These are phyloP conservation scores for Maccullochella peelii DNA, from an alignment of 2,113 vertebrate species.

Conservation along the genomic window DNA sequence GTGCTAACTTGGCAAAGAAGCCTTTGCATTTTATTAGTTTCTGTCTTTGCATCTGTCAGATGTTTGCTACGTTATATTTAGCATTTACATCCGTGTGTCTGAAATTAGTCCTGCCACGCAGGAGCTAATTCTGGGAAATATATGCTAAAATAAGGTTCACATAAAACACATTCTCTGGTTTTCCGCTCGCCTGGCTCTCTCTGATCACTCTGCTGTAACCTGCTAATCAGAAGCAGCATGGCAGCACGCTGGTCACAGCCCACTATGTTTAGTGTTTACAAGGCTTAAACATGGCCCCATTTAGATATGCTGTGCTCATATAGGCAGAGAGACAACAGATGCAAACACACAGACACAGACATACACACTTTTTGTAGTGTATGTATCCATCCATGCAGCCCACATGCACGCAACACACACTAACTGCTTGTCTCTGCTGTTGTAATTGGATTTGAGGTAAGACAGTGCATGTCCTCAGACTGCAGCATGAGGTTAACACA, in stretches of 20 bases:
- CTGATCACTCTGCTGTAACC: conserved; percentile 72
- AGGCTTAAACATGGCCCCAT: conserved; percentile 56
- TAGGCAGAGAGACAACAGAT: conserved; percentile 37
- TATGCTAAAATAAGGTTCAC: conserved; percentile 71
- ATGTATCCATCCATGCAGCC: conserved; percentile 43
- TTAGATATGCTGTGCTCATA: conserved; percentile 54
- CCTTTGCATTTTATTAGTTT: conserved; percentile 70
- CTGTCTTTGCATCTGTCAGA: conserved; percentile 69
- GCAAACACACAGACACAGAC: conserved; percentile 2
- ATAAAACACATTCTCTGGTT: conserved; percentile 75
- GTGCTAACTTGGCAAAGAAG: conserved; percentile 50
- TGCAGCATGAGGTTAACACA: conserved; percentile 24
- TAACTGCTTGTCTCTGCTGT: conserved; percentile 1
- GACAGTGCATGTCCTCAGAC: conserved; percentile 33
- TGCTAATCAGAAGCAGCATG: conserved; percentile 77
- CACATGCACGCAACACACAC: conserved; percentile 33
- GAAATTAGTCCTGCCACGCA: conserved; percentile 61
- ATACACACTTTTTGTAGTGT: conserved; percentile 13
- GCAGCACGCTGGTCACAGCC: conserved; percentile 59
- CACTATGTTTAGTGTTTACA: conserved; percentile 82
- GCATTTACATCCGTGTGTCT: conserved; percentile 61
- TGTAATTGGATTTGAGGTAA: conserved; percentile 48
- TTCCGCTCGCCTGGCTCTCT: conserved; percentile 69
- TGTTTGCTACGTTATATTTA: conserved; percentile 71
- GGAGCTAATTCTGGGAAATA: conserved; percentile 72